A percentile compares a stretch with the other conserved stretches of the same genome.
Evolutionary conservation across 2,113 vertebrate genomes (phyloP).

Genomic region (Cervus canadensis): DNA sequence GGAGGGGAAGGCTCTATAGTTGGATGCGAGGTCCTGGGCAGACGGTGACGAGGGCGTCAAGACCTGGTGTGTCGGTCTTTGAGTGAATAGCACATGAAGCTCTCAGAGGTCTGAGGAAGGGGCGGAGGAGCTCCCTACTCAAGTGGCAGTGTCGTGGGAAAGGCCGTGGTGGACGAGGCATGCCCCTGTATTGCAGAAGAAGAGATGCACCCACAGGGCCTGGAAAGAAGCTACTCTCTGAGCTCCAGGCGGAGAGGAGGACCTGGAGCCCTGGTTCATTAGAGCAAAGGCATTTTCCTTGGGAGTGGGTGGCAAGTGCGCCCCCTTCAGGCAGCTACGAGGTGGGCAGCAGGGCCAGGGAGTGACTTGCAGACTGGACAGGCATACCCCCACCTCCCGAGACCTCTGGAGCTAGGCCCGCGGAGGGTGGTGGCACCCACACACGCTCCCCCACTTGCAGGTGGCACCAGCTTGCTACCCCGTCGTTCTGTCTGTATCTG

Average conservation of each 20-base stretch:
- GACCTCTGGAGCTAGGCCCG: background rate
- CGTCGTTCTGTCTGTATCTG: background rate
- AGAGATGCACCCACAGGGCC: background rate
- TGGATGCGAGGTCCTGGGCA: background rate
- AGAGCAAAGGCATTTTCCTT: background rate
- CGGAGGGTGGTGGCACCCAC: background rate
- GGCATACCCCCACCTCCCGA: background rate
- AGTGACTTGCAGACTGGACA: background rate
- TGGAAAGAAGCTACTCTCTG: background rate
- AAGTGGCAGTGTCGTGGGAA: background rate
- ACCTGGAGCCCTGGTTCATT: background rate
- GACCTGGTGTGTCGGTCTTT: background rate
- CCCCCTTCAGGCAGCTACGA: background rate
- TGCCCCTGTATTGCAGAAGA: background rate
- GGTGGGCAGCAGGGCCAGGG: background rate
- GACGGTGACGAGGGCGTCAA: background rate
- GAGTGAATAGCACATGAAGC: background rate
- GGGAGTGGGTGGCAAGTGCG: background rate
- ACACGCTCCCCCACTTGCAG: fast-evolving
- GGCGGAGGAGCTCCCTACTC: fast-evolving
- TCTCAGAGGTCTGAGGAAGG: background rate
- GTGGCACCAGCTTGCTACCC: background rate
- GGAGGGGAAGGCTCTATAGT: background rate
- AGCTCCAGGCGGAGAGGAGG: too few relatives aligned
- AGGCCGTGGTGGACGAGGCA: background rate